phyloP scores from a whole-genome alignment of 2,113 vertebrate species.

The Euleptes europaea region DNA sequence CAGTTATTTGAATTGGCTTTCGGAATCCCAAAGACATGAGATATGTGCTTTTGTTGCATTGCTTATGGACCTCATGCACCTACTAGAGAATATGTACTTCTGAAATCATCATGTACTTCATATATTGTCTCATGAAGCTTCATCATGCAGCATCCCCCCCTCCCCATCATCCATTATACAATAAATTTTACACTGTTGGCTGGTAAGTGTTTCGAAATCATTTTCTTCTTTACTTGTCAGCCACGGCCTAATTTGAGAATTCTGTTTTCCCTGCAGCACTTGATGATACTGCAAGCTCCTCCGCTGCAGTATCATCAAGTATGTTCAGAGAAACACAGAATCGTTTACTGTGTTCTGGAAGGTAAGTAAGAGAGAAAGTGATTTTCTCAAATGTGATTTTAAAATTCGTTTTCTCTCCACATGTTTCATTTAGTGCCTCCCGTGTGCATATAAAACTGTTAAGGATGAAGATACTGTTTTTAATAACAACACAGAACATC shows the following conservation, averaged over 20 bases:
- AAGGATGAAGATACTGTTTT: background rate
- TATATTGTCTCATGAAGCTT: background rate
- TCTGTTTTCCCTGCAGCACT: background rate
- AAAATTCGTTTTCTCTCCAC: background rate
- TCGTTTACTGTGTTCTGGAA: background rate
- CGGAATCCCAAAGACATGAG: background rate
- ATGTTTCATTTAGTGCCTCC: background rate
- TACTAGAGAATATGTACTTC: background rate
- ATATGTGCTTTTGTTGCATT: background rate
- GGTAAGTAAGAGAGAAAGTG: background rate
- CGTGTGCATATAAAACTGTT: background rate
- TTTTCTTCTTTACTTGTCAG: background rate
- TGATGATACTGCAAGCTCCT: background rate
- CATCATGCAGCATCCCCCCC: background rate
- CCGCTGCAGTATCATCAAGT: background rate
- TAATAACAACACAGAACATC: background rate
- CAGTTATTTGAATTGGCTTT: too few relatives aligned
- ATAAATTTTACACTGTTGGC: background rate
- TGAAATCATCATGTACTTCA: background rate
- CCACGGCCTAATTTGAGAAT: background rate
- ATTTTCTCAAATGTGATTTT: background rate
- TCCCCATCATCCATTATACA: background rate
- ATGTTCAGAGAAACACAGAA: background rate
- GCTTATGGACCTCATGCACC: background rate
- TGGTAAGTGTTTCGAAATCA: background rate